Conservation (phyloP, 1,140 invertebrate species). For the Microplitis demolitor region DNA sequence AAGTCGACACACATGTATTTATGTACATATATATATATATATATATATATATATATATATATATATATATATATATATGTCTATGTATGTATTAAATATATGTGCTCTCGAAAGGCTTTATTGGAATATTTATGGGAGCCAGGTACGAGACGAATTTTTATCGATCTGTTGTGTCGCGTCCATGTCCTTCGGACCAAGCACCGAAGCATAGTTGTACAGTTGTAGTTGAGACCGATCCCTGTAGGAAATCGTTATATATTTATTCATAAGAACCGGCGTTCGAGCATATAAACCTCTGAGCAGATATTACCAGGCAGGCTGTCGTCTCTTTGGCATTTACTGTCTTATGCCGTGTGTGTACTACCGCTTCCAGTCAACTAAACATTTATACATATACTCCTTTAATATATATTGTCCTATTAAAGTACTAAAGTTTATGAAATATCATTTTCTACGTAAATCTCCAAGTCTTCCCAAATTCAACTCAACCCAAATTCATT, state of each 20-base stretch:
- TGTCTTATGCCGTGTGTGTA: background rate
- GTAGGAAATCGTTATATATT: constrained; percentile 40
- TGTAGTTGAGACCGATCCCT: background rate
- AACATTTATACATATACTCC: too few relatives aligned
- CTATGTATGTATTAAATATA: background rate
- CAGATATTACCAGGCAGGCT: constrained; percentile 44
- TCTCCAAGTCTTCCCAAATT: too few relatives aligned
- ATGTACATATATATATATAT: too few relatives aligned
- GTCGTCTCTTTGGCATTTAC: constrained; percentile 33
- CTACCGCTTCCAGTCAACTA: too few relatives aligned
- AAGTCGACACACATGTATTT: too few relatives aligned
- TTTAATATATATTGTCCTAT: too few relatives aligned
- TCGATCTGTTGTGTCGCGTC: constrained; percentile 14
- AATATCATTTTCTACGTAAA: too few relatives aligned
- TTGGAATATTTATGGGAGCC: constrained; percentile 26
- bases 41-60: background rate
- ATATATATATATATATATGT: background rate
- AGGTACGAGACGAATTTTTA: constrained; percentile 25
- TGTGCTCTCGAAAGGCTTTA: background rate
- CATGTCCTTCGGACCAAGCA: constrained; percentile 4
- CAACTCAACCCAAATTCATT: too few relatives aligned
- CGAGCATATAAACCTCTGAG: constrained; percentile 37
- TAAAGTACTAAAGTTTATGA: too few relatives aligned
- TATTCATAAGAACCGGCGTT: constrained; percentile 51
- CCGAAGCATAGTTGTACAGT: too few relatives aligned